phyloP scores from a whole-genome alignment of 1,140 invertebrate genomes.

The Platorchestia sp. region DNA sequence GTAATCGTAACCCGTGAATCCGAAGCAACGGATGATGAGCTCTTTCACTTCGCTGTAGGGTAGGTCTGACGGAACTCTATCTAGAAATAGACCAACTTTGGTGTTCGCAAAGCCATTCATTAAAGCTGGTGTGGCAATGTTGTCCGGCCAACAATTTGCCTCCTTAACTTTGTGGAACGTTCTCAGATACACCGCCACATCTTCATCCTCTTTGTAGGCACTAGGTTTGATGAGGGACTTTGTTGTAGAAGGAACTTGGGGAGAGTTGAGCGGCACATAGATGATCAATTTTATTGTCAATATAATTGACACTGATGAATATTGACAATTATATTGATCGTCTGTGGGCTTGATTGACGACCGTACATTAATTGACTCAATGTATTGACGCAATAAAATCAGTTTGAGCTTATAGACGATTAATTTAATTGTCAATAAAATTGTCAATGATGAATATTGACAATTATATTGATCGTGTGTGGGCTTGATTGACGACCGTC shows the following conservation, averaged over 20 bases:
- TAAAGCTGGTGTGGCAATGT: neutral
- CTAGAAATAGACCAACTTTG: neutral
- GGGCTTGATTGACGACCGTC: too few relatives aligned
- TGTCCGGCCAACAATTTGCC: neutral
- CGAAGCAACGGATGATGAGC: neutral
- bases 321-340: too few relatives aligned
- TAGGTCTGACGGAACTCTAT: neutral
- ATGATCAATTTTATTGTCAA: too few relatives aligned
- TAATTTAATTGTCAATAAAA: too few relatives aligned
- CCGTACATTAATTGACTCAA: too few relatives aligned
- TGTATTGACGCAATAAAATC: too few relatives aligned
- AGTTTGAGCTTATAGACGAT: too few relatives aligned
- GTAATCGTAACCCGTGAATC: neutral
- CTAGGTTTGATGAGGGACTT: neutral
- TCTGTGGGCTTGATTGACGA: too few relatives aligned
- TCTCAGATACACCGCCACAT: neutral
- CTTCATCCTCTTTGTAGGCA: neutral
- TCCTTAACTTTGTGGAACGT: neutral
- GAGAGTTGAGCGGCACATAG: neutral
- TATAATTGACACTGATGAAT: too few relatives aligned
- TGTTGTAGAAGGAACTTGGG: neutral
- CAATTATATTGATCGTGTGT: too few relatives aligned
- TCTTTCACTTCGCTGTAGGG: neutral
- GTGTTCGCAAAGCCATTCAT: neutral
- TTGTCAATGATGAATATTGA: too few relatives aligned